Conservation (phyloP, 2,888 invertebrate genomes). For the Onthophagus sagittarius region DNA sequence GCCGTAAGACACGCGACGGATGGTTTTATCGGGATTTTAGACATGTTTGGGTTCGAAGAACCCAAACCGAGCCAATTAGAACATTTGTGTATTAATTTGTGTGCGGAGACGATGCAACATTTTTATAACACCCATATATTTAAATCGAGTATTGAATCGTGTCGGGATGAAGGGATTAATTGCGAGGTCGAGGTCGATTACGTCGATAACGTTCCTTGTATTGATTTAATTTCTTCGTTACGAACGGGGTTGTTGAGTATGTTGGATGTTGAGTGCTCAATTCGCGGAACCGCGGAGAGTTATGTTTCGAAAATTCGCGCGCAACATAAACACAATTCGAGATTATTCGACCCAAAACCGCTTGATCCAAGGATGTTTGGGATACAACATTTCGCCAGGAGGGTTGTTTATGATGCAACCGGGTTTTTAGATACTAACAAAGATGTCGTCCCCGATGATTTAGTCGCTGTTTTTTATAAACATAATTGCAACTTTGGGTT, state of each 20-base stretch:
- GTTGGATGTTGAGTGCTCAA: slow-evolving; percentile 88
- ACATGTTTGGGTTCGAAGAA: slow-evolving; percentile 97
- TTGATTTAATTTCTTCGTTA: slow-evolving; percentile 90
- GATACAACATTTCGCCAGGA: slow-evolving; percentile 86
- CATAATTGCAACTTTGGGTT: slow-evolving; percentile 95
- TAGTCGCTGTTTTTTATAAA: slow-evolving; percentile 89
- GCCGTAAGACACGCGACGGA: slow-evolving; percentile 91
- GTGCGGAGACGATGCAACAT: slow-evolving; percentile 96
- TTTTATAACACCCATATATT: slow-evolving; percentile 97
- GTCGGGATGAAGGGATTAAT: slow-evolving; percentile 87
- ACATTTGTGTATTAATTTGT: slow-evolving; percentile 91
- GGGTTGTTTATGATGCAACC: slow-evolving; percentile 83
- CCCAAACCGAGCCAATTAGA: slow-evolving; percentile 86
- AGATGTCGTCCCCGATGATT: slow-evolving; percentile 87
- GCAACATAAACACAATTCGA: slow-evolving; percentile 78
- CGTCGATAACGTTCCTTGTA: slow-evolving; percentile 93
- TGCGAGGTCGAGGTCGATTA: slow-evolving; percentile 90
- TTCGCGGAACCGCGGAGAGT: slow-evolving; percentile 74
- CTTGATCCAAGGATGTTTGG: slow-evolving; percentile 79
- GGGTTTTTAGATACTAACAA: slow-evolving; percentile 90
- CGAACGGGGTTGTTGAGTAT: slow-evolving; percentile 87
- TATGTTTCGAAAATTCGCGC: slow-evolving; percentile 76
- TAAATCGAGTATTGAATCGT: slow-evolving; percentile 89
- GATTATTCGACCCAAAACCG: slow-evolving; percentile 75
- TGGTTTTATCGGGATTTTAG: slow-evolving; percentile 91